Evolutionary conservation across 2,797 vertebrate genomes (phyloP).

Genomic region (Alectoris magna): DNA sequence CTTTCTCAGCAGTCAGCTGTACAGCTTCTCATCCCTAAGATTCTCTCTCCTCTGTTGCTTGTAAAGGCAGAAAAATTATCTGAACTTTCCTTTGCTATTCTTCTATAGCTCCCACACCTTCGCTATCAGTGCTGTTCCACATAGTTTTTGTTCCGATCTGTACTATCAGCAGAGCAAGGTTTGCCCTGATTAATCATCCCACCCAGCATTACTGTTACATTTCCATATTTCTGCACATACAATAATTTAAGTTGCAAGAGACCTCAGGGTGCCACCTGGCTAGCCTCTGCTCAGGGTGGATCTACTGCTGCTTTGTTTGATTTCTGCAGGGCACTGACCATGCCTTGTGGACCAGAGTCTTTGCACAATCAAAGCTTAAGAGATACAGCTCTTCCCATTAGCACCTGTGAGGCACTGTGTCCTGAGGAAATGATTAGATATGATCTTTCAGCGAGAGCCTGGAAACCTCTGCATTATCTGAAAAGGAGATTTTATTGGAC

Average conservation of each 20-base stretch:
- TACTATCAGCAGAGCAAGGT: background rate
- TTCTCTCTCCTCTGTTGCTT: background rate
- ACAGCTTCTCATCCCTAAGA: background rate
- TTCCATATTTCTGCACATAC: background rate
- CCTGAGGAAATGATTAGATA: background rate
- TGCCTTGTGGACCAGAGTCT: background rate
- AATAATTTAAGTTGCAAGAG: background rate
- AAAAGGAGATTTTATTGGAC: background rate
- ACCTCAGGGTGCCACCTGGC: background rate
- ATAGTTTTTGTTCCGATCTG: rapidly evolving
- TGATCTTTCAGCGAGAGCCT: background rate
- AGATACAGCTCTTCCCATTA: background rate
- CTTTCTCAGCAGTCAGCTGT: background rate
- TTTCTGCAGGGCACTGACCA: background rate
- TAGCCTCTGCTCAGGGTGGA: background rate
- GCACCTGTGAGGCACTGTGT: background rate
- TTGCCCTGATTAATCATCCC: background rate
- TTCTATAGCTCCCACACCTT: background rate
- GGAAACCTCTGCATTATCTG: background rate
- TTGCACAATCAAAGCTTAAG: background rate
- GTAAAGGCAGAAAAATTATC: background rate
- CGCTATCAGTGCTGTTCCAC: background rate
- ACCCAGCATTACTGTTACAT: background rate
- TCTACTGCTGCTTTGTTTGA: background rate
- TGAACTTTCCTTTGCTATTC: background rate